Evolutionary conservation across 2,797 vertebrate species (phyloP), one percentile per base, ranked within the genome.

Genomic region (Xiphorhynchus erythropygius): DNA sequence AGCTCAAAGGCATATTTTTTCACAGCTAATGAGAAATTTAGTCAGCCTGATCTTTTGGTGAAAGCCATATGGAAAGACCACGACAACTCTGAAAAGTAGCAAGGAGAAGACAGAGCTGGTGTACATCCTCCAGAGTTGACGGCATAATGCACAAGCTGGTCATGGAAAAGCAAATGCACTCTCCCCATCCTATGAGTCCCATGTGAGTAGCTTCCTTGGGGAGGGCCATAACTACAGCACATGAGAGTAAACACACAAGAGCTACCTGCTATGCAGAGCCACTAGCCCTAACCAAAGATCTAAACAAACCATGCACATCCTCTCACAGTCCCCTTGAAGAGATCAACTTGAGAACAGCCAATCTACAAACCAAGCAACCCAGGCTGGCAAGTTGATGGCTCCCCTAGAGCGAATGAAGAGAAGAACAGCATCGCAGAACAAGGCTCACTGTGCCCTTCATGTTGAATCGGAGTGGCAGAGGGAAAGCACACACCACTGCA

Each of bases 391-490:
- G 27, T 0, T 67, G 42, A 18, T 1, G 0, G 60, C n/a, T 14
- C 30, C 4, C 2, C 1, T 19, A 13, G 8, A 23, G 41, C 13
- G 27, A 65, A 46, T 30, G 16, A 44, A 28, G 9, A 80, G 21
- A 76, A 41, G 44, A 6, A 42, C 63, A 81, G 42, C 22, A 65
- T 19, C 9, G 7, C 14, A 71, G 30, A 70, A 35, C 14, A 32
- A 30, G 30, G 30, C 18, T 76, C 18, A 71, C 1, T 0, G 30
- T 47, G 49, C 44, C 41, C 14, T 1, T n/a, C 28, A 64, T 0
- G 0, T 35, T 55, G 46, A 59, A 64, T 25, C 35, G 4, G 46
- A 69, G 35, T 6, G 0, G 64, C 74, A 62, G 41, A 59, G 22
- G 28, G 30, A 75, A 11, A 15, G 22, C 50, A 79, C 50, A n/a